Conservation (phyloP, 2,888 invertebrate genomes). For the Lepidocyrtoides sp. region DNA sequence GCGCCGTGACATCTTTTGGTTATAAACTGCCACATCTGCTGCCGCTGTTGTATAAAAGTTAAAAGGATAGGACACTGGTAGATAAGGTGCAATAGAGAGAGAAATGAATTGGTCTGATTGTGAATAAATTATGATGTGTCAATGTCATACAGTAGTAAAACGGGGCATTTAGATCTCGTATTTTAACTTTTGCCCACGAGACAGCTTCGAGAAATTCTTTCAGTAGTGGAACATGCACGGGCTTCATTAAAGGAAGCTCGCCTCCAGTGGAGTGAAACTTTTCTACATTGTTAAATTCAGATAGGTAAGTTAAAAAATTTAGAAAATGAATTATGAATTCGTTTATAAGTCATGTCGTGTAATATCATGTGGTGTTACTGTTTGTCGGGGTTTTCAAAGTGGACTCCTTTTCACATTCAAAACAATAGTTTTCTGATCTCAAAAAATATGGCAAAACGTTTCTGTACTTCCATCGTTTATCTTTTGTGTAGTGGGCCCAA, state of each 20-base stretch:
- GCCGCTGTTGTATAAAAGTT: constrained; percentile 38
- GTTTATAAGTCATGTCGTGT: background rate
- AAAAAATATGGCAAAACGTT: constrained; percentile 87
- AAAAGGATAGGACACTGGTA: no score
- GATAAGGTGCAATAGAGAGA: no score
- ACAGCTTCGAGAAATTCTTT: constrained; percentile 89
- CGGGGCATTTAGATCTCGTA: constrained; percentile 87
- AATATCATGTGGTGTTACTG: constrained; percentile 18
- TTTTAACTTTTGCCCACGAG: constrained; percentile 88
- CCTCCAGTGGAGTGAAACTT: constrained; percentile 79
- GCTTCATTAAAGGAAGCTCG: constrained; percentile 86
- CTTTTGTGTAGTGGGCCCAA: constrained; percentile 88
- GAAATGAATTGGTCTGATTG: no score
- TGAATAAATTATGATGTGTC: no score
- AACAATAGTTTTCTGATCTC: constrained; percentile 86
- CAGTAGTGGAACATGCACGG: constrained; percentile 87
- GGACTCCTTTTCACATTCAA: constrained; percentile 64
- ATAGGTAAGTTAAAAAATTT: background rate
- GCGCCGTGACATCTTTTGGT: constrained; percentile 48
- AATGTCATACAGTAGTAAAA: constrained; percentile 66
- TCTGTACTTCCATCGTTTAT: constrained; percentile 87
- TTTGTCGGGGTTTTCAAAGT: constrained; percentile 59
- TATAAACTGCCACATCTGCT: constrained; percentile 64
- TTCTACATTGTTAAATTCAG: constrained; percentile 62
- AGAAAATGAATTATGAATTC: no score